Percentiles rank a stretch among this genome's conserved stretches.
phyloP scores from a whole-genome alignment of 2,888 invertebrate species.

The Mongoloraphidia duomilia region DNA sequence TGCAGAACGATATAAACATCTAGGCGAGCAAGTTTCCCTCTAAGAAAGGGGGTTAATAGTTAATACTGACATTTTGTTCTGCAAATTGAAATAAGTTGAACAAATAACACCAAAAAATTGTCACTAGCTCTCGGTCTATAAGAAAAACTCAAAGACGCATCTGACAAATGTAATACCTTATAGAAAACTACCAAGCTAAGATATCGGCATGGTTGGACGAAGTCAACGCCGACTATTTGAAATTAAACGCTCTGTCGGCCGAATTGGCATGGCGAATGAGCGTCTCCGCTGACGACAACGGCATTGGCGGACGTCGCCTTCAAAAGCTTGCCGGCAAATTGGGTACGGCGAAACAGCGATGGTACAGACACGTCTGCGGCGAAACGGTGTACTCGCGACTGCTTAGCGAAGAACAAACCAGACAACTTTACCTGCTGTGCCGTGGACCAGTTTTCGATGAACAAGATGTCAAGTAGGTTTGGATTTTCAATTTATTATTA shows the following conservation, averaged over 20 bases:
- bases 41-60: too few relatives aligned
- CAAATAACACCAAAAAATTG: too few relatives aligned
- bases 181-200: conserved; percentile 19
- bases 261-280: conserved; percentile 31
- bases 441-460: conserved; percentile 43
- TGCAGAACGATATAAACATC: too few relatives aligned
- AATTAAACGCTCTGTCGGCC: conserved; percentile 20
- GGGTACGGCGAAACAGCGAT: background rate
- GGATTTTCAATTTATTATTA: too few relatives aligned
- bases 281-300: conserved; percentile 22
- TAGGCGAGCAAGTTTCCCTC: too few relatives aligned
- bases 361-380: background rate
- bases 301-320: conserved; percentile 19
- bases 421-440: conserved; percentile 45
- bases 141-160: too few relatives aligned
- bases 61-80: too few relatives aligned
- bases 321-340: conserved; percentile 23
- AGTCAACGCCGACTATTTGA: conserved; percentile 16
- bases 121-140: too few relatives aligned
- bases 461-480: conserved; percentile 37
- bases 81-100: too few relatives aligned
- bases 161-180: conserved; percentile 2
- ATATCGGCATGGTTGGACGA: conserved; percentile 20
- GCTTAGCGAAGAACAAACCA: conserved; percentile 24
- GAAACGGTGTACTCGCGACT: conserved; percentile 1